Percentiles rank a stretch among this genome's conserved stretches.
These are phyloP conservation scores for Alligator mississippiensis DNA, from an alignment of 2,113 vertebrate genomes.

Conservation along the genomic window DNA sequence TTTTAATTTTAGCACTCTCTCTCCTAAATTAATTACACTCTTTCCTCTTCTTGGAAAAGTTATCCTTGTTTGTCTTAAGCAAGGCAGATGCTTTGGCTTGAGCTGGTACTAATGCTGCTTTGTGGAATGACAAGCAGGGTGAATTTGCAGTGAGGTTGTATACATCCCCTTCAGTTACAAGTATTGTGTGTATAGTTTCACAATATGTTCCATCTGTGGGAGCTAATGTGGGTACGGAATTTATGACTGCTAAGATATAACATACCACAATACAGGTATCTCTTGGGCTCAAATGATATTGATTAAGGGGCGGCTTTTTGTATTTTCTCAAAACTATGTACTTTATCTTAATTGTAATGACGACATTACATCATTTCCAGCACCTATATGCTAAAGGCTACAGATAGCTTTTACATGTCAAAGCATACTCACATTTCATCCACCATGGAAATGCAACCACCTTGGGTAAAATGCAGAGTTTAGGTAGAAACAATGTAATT, in stretches of 20 bases:
- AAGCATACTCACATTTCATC: conserved; percentile 5
- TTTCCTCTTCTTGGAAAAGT: neutral
- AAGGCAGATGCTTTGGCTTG: conserved; percentile 65
- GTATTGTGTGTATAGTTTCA: conserved; percentile 51
- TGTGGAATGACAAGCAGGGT: conserved; percentile 60
- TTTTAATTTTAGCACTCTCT: neutral
- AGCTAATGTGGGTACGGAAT: conserved; percentile 58
- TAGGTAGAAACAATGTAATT: conserved; percentile 63
- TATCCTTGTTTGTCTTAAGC: conserved; percentile 36
- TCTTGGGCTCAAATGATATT: conserved; percentile 59
- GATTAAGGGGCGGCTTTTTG: conserved; percentile 58
- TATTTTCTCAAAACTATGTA: conserved; percentile 35
- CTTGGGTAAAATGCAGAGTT: conserved; percentile 60
- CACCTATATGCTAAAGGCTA: conserved; percentile 24
- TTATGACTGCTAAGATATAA: conserved; percentile 50
- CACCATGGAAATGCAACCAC: conserved; percentile 47
- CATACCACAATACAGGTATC: conserved; percentile 54
- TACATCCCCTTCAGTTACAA: conserved; percentile 54
- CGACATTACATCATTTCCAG: conserved; percentile 26
- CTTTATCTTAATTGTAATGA: conserved; percentile 43
- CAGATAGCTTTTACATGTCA: neutral
- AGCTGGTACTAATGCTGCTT: conserved; percentile 50
- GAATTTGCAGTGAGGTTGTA: conserved; percentile 56
- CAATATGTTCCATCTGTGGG: conserved; percentile 60
- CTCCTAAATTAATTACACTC: neutral